Base-by-base conservation (phyloP, 1,140 invertebrate species). In the Plectus sambesii region DNA sequence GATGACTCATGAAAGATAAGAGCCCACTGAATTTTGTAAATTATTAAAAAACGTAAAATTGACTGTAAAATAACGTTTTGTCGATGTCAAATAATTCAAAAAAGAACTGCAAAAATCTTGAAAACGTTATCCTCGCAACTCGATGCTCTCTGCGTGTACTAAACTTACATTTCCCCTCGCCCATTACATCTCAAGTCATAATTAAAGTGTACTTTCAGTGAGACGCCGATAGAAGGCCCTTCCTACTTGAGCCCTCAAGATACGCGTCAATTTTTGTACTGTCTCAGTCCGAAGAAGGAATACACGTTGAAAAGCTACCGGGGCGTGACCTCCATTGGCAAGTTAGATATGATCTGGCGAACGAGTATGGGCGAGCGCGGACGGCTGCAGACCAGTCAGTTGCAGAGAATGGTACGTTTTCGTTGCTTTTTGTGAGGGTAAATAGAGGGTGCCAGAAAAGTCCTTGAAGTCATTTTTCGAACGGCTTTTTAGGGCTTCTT, bases 341-440 rank as follows among this genome's bases (percentile, higher is more conserved):
- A 96, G 73, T 72, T 96, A 19, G 90, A 97, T 73, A 96, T 98
- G 67, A 82, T 90, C 3, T 98, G 93, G 93, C 79, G 87, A 64
- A 88, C 86, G 33, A 86, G 87, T 73, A 79, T 94, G 53, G 92
- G 90, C 5, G 90, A 96, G 73, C 81, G 84, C 65, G 92, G 90
- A 25, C 77, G 88, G 55, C 74, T 97, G 42, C 90, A 96, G 75
- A 96, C 90, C 12, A 90, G 87, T 74, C 87, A 89, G 65, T 70
- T 97, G 27, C 83, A 89, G 69, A 77, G 87, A 75, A 82, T 86
- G 77, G 83, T 85, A 70, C 63, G 66, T 53, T 41, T 47, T 52
- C 25, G n/a, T 6, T 23, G 25, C 17, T 15, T 20, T 25, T n/a
- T n/a, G n/a, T n/a, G n/a, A n/a, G n/a, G n/a, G n/a, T n/a, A n/a